A percentile compares a stretch with the other conserved stretches of the same genome.
These are phyloP conservation scores for Geopemphigus sp. DNA, from an alignment of 1,140 invertebrate species.

Conservation along the genomic window DNA sequence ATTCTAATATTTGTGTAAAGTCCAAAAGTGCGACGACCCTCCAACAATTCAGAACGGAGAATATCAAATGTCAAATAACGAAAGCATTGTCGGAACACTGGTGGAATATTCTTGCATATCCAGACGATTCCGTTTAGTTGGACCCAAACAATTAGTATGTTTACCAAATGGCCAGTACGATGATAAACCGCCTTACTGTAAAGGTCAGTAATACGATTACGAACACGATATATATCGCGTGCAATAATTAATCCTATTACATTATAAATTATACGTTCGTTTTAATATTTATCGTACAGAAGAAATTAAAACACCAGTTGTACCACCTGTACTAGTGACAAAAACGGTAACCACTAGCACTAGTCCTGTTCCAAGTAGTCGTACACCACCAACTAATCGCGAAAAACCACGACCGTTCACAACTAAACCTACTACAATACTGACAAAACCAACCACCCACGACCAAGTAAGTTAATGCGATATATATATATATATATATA, in stretches of 20 bases:
- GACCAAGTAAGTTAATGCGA: constrained; percentile 22
- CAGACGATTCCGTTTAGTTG: constrained; percentile 68
- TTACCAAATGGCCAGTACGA: constrained; percentile 77
- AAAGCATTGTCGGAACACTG: constrained; percentile 66
- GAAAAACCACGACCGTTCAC: constrained; percentile 54
- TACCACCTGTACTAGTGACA: constrained; percentile 54
- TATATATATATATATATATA: not conserved
- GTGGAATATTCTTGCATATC: constrained; percentile 74
- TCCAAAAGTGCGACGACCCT: constrained; percentile 74
- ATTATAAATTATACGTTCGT: not conserved
- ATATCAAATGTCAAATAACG: constrained; percentile 64
- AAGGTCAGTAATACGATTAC: constrained; percentile 59
- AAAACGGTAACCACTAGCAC: constrained; percentile 52
- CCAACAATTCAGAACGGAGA: constrained; percentile 70
- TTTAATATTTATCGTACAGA: constrained; percentile 44
- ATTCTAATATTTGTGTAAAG: constrained; percentile 56
- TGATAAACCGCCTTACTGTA: constrained; percentile 69
- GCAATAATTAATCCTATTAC: not conserved
- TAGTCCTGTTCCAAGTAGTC: constrained; percentile 55
- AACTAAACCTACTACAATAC: constrained; percentile 47
- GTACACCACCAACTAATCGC: constrained; percentile 53
- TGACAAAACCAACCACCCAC: constrained; percentile 19
- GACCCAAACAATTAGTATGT: constrained; percentile 68
- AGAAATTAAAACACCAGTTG: constrained; percentile 54
- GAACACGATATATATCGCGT: not conserved